Percentiles rank a stretch among this genome's conserved stretches.
Conservation (phyloP, 1,140 invertebrate genomes). For the Ctenoplectra terminalis region DNA sequence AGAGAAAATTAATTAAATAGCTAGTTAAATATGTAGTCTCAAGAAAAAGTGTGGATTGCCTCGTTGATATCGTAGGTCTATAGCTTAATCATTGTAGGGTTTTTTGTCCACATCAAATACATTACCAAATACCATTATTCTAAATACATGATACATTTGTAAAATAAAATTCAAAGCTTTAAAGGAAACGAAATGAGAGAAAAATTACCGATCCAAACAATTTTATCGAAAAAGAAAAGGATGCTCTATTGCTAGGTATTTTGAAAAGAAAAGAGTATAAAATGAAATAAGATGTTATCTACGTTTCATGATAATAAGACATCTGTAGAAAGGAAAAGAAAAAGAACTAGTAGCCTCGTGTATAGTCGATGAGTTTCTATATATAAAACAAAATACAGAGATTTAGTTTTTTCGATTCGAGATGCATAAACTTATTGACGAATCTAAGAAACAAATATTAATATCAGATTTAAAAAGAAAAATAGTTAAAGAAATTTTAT, state of each 20-base stretch:
- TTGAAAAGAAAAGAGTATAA: too few species aligned
- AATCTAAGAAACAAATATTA: background rate
- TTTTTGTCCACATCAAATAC: background rate
- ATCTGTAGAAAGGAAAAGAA: background rate
- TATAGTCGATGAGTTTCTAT: background rate
- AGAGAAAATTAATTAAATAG: too few species aligned
- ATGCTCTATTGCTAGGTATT: background rate
- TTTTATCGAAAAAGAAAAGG: background rate
- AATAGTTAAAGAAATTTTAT: too few species aligned
- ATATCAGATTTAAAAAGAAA: too few species aligned
- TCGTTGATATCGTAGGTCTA: background rate
- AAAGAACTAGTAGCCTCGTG: background rate
- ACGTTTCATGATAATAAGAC: background rate
- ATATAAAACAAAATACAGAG: background rate
- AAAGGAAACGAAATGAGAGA: background rate
- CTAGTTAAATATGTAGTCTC: background rate
- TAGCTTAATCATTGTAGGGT: background rate
- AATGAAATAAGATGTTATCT: background rate
- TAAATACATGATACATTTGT: background rate
- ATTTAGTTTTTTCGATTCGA: background rate
- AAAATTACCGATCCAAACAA: background rate
- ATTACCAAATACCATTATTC: background rate
- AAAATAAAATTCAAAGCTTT: background rate
- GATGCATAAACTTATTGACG: background rate
- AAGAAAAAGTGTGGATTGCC: background rate